phyloP scores from a whole-genome alignment of 2,888 invertebrate genomes.

The Leptopterna dolabrata region DNA sequence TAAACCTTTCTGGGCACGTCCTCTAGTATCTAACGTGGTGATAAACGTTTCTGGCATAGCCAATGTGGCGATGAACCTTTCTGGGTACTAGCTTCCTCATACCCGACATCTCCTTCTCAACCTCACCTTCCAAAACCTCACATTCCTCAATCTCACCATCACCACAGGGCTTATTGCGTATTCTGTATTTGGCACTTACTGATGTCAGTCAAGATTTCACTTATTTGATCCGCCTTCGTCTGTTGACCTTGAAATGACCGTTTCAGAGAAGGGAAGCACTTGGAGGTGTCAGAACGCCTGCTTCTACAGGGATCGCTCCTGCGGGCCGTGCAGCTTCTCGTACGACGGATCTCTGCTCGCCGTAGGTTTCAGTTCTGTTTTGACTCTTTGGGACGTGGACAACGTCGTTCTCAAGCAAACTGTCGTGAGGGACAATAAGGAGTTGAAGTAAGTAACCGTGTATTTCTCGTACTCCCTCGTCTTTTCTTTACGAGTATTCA shows the following conservation, averaged over 20 bases:
- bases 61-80: no score
- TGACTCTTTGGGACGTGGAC: conserved; percentile 79
- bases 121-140: no score
- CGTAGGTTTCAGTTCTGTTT: conserved; percentile 74
- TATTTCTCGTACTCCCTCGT: background rate
- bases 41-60: no score
- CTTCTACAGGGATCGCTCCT: conserved; percentile 72
- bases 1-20: no score
- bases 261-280: conserved; percentile 67
- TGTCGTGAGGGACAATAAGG: conserved; percentile 68
- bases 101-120: no score
- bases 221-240: no score
- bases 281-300: conserved; percentile 77
- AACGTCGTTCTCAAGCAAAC: conserved; percentile 72
- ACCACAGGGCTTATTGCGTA: no score
- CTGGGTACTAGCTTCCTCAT: no score
- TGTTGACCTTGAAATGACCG: background rate
- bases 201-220: no score
- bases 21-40: no score
- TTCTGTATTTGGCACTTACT: no score
- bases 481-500: background rate
- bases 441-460: conserved; percentile 67
- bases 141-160: no score
- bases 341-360: conserved; percentile 82
- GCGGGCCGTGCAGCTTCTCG: conserved; percentile 75